Evolutionary conservation across 1,140 invertebrate species (phyloP), one percentile per base, ranked within the genome.

Genomic region (Macrotrachela quadricornifera): DNA sequence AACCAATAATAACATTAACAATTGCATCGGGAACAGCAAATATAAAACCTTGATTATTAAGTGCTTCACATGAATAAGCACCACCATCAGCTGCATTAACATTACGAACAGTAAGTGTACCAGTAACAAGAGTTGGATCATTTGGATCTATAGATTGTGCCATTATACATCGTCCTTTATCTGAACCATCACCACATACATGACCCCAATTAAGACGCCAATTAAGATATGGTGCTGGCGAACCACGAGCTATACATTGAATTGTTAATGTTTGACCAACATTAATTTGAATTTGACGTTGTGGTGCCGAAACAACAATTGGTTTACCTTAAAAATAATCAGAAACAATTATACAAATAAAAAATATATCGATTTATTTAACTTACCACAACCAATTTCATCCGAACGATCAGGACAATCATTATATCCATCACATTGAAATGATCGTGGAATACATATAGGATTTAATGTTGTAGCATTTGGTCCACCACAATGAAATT

Each of bases 191-290:
- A 8, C 8, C 8, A 30, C 74, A 74, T 18, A 96, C 79, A 62
- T 94, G 84, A 6, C 87, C 85, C 91, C 90, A 96, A 71, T 99
- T 96, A 1, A 88, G 73, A 49, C 90, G 77, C 90, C 91, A 99
- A 17, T 83, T 80, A 54, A 97, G 83, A 46, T 85, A 76, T 0
- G 92, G 90, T 0, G 75, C 78, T 0, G 92, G 92, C 0, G 83
- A 77, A 46, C 88, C 92, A 2, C 83, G 76, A 0, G 85, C 87
- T 21, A 77, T 77, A 62, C 92, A 97, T 8, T 75, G 77, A 17
- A 96, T 73, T 6, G 75, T 76, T 50, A 95, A 76, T 0, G 77
- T 73, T 4, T 79, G 78, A 6, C 83, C 82, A 43, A 77, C 68
- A 36, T 76, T 69, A 0, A 91, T 71, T 13, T 70, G 71, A 0